phyloP scores from a whole-genome alignment of 2,797 vertebrate species.

The Siniperca obscura region DNA sequence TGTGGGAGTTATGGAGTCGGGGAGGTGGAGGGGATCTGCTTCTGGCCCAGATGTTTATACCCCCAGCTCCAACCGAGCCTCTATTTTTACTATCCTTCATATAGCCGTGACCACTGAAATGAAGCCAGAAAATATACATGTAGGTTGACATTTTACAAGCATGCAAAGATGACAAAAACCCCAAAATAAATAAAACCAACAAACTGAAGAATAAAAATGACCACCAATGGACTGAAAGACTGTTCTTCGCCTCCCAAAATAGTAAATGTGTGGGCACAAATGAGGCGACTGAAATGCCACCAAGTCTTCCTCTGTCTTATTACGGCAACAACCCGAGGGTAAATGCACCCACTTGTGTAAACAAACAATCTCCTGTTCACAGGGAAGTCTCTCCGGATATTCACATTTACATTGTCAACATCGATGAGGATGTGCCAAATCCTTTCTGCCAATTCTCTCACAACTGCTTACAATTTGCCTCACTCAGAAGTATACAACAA shows the following conservation, averaged over 20 bases:
- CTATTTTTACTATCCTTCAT: constrained; percentile 46
- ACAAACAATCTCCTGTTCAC: constrained; percentile 43
- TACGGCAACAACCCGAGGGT: constrained; percentile 40
- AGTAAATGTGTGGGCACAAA: constrained; percentile 43
- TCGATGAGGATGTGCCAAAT: constrained; percentile 60
- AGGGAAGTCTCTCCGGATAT: constrained; percentile 36
- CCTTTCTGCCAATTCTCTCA: constrained; percentile 49
- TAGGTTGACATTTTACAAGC: neutral
- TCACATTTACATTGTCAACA: constrained; percentile 63
- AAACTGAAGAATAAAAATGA: neutral
- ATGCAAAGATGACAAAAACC: neutral
- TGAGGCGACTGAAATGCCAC: constrained; percentile 40
- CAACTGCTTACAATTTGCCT: constrained; percentile 29
- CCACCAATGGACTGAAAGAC: neutral
- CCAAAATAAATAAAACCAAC: neutral
- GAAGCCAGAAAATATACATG: constrained; percentile 21
- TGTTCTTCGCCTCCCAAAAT: constrained; percentile 30
- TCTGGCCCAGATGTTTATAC: constrained; percentile 65
- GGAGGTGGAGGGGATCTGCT: constrained; percentile 42
- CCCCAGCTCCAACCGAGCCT: constrained; percentile 17
- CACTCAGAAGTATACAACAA: constrained; percentile 16
- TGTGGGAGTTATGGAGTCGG: constrained; percentile 52
- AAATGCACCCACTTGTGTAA: constrained; percentile 46
- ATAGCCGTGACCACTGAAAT: neutral
- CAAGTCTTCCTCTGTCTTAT: constrained; percentile 27